phyloP scores from a whole-genome alignment of 2,113 vertebrate species.

The Hypocryptadius cinnamomeus region DNA sequence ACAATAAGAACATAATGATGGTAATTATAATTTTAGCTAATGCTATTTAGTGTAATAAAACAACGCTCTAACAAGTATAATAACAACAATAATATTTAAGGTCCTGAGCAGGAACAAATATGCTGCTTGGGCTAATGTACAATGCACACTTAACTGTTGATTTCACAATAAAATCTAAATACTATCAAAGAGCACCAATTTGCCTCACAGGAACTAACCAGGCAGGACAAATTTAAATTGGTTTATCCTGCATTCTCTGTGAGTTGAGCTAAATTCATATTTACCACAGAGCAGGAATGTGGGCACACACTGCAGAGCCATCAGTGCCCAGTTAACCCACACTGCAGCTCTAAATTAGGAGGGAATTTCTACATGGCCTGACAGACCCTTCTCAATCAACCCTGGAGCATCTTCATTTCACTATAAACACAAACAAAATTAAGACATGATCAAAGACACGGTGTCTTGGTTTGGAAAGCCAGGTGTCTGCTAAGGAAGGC shows the following conservation, averaged over 20 bases:
- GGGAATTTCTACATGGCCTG: background rate
- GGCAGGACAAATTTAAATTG: background rate
- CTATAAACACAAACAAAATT: background rate
- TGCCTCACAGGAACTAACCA: background rate
- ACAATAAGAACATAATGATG: background rate
- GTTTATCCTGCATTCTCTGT: background rate
- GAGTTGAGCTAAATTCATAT: background rate
- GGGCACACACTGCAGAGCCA: background rate
- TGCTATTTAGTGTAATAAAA: background rate
- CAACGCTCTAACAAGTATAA: background rate
- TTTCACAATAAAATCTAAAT: conserved; percentile 8
- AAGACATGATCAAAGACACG: background rate
- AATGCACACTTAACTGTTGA: background rate
- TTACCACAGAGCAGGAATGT: background rate
- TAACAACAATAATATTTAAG: background rate
- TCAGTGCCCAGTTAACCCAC: rapidly evolving
- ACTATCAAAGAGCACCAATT: background rate
- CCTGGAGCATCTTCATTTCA: background rate
- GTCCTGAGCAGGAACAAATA: background rate
- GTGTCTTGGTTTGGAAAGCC: background rate
- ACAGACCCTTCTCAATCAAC: background rate
- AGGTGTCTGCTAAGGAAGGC: background rate
- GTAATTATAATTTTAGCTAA: background rate
- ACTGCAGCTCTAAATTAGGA: background rate
- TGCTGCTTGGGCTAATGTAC: background rate